Percentiles rank a stretch among this genome's conserved stretches.
These are phyloP conservation scores for Pocillopora damicornis DNA, from an alignment of 64 coral and sea anemone genomes.

Conservation along the genomic window DNA sequence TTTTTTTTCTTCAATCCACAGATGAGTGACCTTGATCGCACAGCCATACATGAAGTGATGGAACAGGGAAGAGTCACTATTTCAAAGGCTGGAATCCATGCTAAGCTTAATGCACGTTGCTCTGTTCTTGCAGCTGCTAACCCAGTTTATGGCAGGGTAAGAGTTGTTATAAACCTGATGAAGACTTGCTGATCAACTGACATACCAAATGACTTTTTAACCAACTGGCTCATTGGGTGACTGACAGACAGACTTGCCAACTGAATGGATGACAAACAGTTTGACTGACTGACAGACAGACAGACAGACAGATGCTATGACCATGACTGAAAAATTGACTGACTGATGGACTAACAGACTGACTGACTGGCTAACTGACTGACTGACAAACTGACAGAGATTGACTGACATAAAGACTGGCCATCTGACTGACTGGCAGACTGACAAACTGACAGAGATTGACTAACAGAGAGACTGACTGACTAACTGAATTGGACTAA, in stretches of 20 bases:
- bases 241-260: background rate
- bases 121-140: conserved; percentile 97
- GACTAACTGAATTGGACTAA: background rate
- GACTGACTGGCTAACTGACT: background rate
- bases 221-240: no score
- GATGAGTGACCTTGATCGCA: conserved; percentile 99
- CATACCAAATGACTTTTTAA: background rate
- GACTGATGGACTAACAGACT: background rate
- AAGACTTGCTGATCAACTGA: no score
- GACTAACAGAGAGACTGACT: background rate
- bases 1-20: background rate
- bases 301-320: background rate
- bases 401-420: no score
- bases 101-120: conserved; percentile 95
- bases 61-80: conserved; percentile 97
- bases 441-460: background rate
- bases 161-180: background rate
- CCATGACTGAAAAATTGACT: background rate
- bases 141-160: conserved; percentile 94
- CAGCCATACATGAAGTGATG: conserved; percentile 98
- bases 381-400: background rate
- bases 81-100: conserved; percentile 97
- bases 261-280: background rate
- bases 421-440: background rate
- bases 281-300: background rate